Percentiles rank a stretch among this genome's conserved stretches.
phyloP scores from a whole-genome alignment of 2,113 vertebrate species.

The Seriola dumerili region DNA sequence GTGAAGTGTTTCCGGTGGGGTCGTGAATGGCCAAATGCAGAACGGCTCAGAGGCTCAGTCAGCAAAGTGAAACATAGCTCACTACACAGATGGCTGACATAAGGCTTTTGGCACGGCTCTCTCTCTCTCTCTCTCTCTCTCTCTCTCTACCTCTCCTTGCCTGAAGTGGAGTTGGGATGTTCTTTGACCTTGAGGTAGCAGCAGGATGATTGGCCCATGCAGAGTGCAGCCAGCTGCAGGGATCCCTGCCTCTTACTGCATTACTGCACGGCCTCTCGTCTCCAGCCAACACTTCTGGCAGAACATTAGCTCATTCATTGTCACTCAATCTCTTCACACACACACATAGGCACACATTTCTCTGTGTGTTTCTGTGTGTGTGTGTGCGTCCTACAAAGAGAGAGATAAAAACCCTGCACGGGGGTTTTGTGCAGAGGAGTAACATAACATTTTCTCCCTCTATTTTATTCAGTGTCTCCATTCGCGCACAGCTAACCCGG shows the following conservation, averaged over 20 bases:
- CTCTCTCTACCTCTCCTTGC: neutral
- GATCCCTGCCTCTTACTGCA: constrained; percentile 33
- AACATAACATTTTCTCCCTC: constrained; percentile 63
- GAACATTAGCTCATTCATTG: constrained; percentile 35
- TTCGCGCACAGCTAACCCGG: constrained; percentile 81
- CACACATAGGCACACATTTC: neutral
- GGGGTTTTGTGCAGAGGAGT: constrained; percentile 61
- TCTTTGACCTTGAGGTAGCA: constrained; percentile 75
- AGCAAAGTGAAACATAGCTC: constrained; percentile 53
- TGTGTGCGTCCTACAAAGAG: constrained; percentile 22
- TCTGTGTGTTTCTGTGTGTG: neutral
- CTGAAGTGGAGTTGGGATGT: constrained; percentile 29
- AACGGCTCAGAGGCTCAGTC: constrained; percentile 37
- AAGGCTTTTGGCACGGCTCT: constrained; percentile 42
- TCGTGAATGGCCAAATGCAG: constrained; percentile 44
- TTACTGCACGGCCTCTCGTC: constrained; percentile 11
- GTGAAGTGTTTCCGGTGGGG: constrained; percentile 35
- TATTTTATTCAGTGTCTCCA: constrained; percentile 73
- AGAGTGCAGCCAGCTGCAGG: constrained; percentile 48
- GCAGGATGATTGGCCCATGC: constrained; percentile 51
- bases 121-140: neutral
- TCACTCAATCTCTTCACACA: constrained; percentile 37
- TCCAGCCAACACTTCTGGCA: neutral
- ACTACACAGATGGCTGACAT: constrained; percentile 60
- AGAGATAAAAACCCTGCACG: constrained; percentile 40